Evolutionary conservation across 2,888 invertebrate genomes (phyloP).

Genomic region (Gandaritis pyraliata): DNA sequence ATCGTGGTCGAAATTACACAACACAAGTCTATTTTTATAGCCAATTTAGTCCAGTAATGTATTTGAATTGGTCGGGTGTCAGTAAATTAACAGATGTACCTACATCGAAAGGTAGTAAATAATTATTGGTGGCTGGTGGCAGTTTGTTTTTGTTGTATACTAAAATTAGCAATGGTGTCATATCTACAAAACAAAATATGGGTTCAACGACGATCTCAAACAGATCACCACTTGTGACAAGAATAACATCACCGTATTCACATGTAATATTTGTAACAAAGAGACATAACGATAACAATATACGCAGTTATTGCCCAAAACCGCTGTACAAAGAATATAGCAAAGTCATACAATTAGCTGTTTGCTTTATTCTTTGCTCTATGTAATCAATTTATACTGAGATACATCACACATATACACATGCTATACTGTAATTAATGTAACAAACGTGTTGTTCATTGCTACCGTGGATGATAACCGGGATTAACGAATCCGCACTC

Average conservation of each 20-base stretch:
- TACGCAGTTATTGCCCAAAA: slow-evolving; percentile 25
- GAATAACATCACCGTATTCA: slow-evolving; percentile 36
- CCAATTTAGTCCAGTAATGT: background rate
- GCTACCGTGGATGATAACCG: slow-evolving; percentile 80
- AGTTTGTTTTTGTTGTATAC: background rate
- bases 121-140: no score
- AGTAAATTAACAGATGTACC: background rate
- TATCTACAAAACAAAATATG: slow-evolving; percentile 43
- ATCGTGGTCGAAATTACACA: no score
- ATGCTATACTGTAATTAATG: slow-evolving; percentile 62
- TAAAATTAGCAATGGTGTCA: slow-evolving; percentile 30
- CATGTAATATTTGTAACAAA: slow-evolving; percentile 27
- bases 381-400: slow-evolving; percentile 14
- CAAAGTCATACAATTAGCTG: slow-evolving; percentile 27
- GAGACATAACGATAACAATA: slow-evolving; percentile 31
- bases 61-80: background rate
- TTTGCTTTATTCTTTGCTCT: slow-evolving; percentile 34
- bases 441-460: slow-evolving; percentile 74
- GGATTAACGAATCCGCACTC: slow-evolving; percentile 61
- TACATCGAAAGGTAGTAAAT: background rate
- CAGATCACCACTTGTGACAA: slow-evolving; percentile 36
- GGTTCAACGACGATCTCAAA: slow-evolving; percentile 33
- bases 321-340: slow-evolving; percentile 33
- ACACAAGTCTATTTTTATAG: no score
- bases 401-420: slow-evolving; percentile 58